Evolutionary conservation across 2,888 invertebrate species (phyloP), one percentile per base, ranked within the genome.

Genomic region (Cephus nigrinus): DNA sequence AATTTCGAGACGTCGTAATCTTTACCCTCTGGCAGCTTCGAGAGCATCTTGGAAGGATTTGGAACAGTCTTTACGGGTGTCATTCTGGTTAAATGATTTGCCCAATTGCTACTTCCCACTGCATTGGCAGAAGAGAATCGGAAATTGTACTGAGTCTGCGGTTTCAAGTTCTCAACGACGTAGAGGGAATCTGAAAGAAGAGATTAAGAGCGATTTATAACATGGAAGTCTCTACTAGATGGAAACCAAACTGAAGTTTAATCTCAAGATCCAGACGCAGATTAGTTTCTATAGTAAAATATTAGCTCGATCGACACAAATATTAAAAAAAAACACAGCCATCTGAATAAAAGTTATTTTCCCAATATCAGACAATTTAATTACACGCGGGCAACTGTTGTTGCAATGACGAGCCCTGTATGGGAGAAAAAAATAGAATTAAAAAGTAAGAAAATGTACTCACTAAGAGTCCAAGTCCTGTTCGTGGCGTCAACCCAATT

Each of bases 61-160:
- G 98, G 97, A 11, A 94, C 94, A 2, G 96, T 96, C 83, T 94
- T 94, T 86, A 94, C 94, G 0, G 96, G 97, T 93, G 97, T 98
- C 33, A 94, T 94, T 84, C 95, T 94, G 4, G 93, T 92, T 72
- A 94, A 91, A 69, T 94, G 92, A 32, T 94, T 93, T 34, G 95
- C 94, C 95, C 95, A 98, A 23, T 93, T 93, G 12, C 97, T 96
- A 31, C 94, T 92, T 0, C 98, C 98, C 0, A 97, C 97, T 86
- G 95, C 95, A 92, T 97, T 98, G 78, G 94, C 93, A 3, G 97
- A 97, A 23, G 97, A 96, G 90, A 98, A 98, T 82, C 96, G 94
- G 89, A 98, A 97, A 87, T 94, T 94, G 91, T 98, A 98, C 0
- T 93, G 93, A 75, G 94, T 95, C 92, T 96, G 95, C 0, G 98